Conservation (phyloP, 2,797 vertebrate species). For the Decapterus maruadsi region DNA sequence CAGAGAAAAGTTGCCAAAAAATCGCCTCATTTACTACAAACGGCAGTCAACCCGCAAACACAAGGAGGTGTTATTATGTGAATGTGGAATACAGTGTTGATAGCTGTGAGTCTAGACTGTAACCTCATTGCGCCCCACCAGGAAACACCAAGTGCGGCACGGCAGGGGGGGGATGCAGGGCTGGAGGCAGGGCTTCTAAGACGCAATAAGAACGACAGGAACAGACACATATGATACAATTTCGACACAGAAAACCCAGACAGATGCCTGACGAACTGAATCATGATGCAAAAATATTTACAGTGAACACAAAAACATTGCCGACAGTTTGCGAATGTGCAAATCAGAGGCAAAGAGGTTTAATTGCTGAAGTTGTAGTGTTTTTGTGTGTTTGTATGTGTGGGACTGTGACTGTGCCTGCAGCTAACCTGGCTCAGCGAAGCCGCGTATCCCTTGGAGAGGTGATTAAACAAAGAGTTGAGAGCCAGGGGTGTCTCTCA, state of each 20-base stretch:
- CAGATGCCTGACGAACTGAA: neutral
- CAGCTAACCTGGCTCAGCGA: constrained; percentile 60
- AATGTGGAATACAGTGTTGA: neutral
- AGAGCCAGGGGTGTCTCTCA: constrained; percentile 57
- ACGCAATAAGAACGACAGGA: neutral
- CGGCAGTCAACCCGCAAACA: neutral
- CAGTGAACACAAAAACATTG: neutral
- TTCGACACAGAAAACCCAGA: neutral
- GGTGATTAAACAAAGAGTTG: constrained; percentile 71
- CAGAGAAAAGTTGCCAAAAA: neutral
- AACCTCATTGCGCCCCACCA: neutral
- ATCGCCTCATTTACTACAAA: neutral
- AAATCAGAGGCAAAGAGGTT: constrained; percentile 5
- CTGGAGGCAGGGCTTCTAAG: neutral
- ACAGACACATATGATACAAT: neutral
- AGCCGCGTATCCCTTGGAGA: constrained; percentile 64
- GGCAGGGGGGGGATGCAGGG: constrained; percentile 1
- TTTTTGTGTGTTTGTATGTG: constrained; percentile 11
- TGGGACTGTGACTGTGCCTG: constrained; percentile 39
- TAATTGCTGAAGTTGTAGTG: neutral
- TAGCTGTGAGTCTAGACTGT: neutral
- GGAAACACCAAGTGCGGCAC: neutral
- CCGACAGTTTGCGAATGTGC: neutral
- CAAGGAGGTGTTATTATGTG: neutral
- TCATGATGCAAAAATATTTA: neutral